Conservation (phyloP, 2,888 invertebrate genomes). For the Branchellion lobata region DNA sequence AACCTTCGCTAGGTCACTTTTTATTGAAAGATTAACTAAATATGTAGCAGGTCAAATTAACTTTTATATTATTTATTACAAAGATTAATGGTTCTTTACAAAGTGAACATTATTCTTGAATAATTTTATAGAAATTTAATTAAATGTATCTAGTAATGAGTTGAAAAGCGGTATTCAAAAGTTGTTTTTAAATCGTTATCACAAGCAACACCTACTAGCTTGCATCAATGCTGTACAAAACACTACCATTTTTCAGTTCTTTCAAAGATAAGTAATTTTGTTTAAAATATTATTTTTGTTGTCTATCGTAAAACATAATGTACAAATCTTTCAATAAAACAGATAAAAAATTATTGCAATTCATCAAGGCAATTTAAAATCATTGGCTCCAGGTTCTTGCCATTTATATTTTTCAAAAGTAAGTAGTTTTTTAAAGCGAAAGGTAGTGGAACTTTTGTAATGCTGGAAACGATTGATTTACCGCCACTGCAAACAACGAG, state of each 20-base stretch:
- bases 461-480: constrained; percentile 46
- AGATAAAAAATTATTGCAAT: constrained; percentile 17
- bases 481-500: constrained; percentile 40
- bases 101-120: constrained; percentile 10
- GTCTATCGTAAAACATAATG: not conserved
- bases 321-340: not conserved
- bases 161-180: not conserved
- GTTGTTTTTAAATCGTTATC: constrained; percentile 13
- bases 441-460: constrained; percentile 49
- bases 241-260: not conserved
- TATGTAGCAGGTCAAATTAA: not conserved
- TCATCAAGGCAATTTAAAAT: constrained; percentile 41
- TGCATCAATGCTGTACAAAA: constrained; percentile 13
- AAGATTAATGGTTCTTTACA: not conserved
- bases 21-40: not conserved
- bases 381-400: constrained; percentile 42
- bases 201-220: constrained; percentile 22
- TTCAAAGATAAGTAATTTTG: not conserved
- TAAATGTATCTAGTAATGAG: not conserved
- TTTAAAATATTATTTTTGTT: not conserved
- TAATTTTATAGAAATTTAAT: not conserved
- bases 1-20: not conserved
- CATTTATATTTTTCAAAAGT: constrained; percentile 47
- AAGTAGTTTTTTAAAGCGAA: constrained; percentile 47
- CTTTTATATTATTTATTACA: not conserved